phyloP scores from a whole-genome alignment of 2,888 invertebrate genomes.

The Drosophila atripex region DNA sequence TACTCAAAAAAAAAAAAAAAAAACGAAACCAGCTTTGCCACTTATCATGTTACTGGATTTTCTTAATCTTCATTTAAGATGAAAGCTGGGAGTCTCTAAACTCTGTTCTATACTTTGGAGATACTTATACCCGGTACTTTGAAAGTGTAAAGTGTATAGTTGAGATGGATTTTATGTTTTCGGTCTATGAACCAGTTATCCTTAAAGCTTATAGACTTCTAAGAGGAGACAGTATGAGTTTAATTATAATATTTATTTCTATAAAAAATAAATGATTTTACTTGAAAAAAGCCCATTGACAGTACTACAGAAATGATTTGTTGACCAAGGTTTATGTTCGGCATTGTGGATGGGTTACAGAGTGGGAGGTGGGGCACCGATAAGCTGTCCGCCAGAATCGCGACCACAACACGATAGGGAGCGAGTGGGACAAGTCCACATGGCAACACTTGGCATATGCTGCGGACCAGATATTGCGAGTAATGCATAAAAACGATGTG shows the following conservation, averaged over 20 bases:
- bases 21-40: neutral
- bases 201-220: neutral
- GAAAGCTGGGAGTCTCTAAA: neutral
- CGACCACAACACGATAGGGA: conserved; percentile 3
- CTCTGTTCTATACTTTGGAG: too few species aligned
- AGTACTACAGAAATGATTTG: conserved; percentile 22
- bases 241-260: neutral
- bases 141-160: too few species aligned
- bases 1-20: neutral
- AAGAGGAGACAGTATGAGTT: too few species aligned
- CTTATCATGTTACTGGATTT: neutral
- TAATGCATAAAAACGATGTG: conserved; percentile 34
- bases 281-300: neutral
- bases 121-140: too few species aligned
- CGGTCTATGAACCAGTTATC: neutral
- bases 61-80: neutral
- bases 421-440: conserved; percentile 8
- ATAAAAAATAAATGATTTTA: neutral
- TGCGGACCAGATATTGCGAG: neutral
- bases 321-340: conserved; percentile 53
- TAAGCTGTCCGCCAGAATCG: conserved; percentile 40
- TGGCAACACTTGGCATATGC: conserved; percentile 36
- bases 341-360: conserved; percentile 22
- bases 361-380: conserved; percentile 22
- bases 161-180: too few species aligned